Conservation (phyloP, 1,140 invertebrate species). For the Conus betulinus region DNA sequence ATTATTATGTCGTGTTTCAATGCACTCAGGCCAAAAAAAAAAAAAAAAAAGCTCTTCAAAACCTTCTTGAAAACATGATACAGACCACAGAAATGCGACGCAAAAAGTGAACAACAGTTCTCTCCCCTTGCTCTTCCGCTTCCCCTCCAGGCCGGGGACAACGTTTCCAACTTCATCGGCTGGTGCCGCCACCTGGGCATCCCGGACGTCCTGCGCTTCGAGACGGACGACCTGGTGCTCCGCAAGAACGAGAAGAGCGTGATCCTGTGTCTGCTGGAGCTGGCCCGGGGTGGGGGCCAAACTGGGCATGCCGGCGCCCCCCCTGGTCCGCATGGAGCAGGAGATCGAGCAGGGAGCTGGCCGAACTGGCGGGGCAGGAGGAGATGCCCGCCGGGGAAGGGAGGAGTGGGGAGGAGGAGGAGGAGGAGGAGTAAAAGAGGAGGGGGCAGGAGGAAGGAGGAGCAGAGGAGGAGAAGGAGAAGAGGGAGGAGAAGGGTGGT, state of each 20-base stretch:
- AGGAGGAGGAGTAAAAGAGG: neutral
- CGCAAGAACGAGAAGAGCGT: constrained; percentile 97
- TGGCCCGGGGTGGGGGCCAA: constrained; percentile 92
- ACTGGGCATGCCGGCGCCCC: constrained; percentile 94
- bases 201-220: constrained; percentile 92
- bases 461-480: neutral
- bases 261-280: constrained; percentile 93
- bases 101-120: too few species aligned
- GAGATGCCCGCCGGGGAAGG: constrained; percentile 17
- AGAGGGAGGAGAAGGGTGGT: neutral
- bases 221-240: constrained; percentile 96
- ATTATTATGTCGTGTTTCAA: too few species aligned
- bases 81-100: too few species aligned
- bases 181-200: constrained; percentile 90
- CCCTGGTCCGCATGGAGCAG: constrained; percentile 95
- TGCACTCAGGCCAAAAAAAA: too few species aligned
- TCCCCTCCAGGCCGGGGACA: constrained; percentile 86
- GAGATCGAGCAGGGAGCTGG: constrained; percentile 96
- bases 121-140: too few species aligned
- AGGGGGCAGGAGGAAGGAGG: constrained; percentile 24
- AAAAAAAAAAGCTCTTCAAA: too few species aligned
- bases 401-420: neutral
- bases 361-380: constrained; percentile 42
- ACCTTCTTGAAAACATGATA: too few species aligned
- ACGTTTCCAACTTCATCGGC: constrained; percentile 96